Percentiles rank a stretch among this genome's conserved stretches.
phyloP scores from a whole-genome alignment of 2,113 vertebrate species.

The Poeciliopsis occidentalis region DNA sequence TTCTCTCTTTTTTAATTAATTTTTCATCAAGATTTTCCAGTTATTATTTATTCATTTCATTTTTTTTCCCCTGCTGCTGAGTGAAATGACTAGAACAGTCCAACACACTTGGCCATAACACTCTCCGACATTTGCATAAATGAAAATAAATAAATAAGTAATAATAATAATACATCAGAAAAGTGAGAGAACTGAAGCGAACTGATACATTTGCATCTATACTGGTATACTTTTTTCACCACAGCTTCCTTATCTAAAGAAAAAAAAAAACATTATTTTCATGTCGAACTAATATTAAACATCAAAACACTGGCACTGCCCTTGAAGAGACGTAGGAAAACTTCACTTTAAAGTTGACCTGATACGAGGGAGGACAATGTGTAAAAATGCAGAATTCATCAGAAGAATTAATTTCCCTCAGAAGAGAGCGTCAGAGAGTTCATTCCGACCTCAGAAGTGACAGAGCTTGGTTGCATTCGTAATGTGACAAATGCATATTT shows the following conservation, averaged over 20 bases:
- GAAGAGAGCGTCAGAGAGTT: slow-evolving; percentile 16
- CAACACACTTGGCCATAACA: slow-evolving; percentile 34
- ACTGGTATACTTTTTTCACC: slow-evolving; percentile 4
- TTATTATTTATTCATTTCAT: background rate
- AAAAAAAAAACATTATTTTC: background rate
- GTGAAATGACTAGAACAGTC: slow-evolving; percentile 18
- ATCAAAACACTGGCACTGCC: background rate
- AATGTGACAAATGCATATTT: background rate
- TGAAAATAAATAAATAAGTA: slow-evolving; percentile 16
- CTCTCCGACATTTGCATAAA: slow-evolving; percentile 54
- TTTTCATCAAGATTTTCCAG: slow-evolving; percentile 3
- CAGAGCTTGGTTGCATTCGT: background rate
- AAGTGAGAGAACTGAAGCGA: slow-evolving; percentile 17
- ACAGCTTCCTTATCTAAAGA: background rate
- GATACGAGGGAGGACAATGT: background rate
- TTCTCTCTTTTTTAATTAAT: background rate
- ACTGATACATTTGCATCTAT: slow-evolving; percentile 37
- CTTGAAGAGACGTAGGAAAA: background rate
- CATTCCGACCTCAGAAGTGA: slow-evolving; percentile 16
- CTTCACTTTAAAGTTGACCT: background rate
- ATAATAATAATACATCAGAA: slow-evolving; percentile 8
- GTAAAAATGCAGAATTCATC: slow-evolving; percentile 4
- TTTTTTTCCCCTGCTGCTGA: background rate
- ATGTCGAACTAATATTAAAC: background rate
- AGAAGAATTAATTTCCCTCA: slow-evolving; percentile 23